Conservation (phyloP, 2,888 invertebrate genomes). For the Coleophora deauratella region DNA sequence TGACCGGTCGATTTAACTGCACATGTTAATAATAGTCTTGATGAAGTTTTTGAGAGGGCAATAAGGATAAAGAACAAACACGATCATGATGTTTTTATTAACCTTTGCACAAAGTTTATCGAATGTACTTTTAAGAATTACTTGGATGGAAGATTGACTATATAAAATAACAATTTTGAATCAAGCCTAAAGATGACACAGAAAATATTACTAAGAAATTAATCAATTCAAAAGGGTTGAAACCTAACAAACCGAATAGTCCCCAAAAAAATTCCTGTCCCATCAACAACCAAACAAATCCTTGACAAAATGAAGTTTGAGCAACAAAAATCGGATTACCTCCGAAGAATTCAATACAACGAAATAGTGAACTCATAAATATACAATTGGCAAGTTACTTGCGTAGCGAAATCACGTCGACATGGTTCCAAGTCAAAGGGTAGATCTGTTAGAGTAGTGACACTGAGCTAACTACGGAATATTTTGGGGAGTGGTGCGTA, state of each 20-base stretch:
- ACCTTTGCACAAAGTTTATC: no score
- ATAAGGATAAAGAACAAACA: no score
- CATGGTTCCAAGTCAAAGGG: no score
- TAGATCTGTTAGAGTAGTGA: no score
- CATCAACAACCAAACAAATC: conserved; percentile 28
- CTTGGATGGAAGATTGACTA: no score
- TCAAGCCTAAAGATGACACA: no score
- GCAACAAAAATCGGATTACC: conserved; percentile 30
- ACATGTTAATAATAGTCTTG: neutral
- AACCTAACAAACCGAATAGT: conserved; percentile 17
- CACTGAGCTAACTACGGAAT: neutral
- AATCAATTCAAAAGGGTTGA: no score
- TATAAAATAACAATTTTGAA: no score
- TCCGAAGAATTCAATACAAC: conserved; percentile 31
- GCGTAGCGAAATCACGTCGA: conserved; percentile 57
- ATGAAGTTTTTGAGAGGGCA: no score
- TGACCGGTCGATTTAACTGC: conserved; percentile 43
- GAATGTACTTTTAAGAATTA: no score
- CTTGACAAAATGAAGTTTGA: conserved; percentile 24
- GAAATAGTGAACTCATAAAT: conserved; percentile 67
- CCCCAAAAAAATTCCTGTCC: conserved; percentile 57
- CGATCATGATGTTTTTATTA: no score
- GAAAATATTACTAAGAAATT: no score
- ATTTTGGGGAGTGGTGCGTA: neutral
- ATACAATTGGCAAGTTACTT: conserved; percentile 66